A percentile compares a stretch with the other conserved stretches of the same genome.
phyloP scores from a whole-genome alignment of 2,113 vertebrate species.

The Telmatochromis bifrenatus region DNA sequence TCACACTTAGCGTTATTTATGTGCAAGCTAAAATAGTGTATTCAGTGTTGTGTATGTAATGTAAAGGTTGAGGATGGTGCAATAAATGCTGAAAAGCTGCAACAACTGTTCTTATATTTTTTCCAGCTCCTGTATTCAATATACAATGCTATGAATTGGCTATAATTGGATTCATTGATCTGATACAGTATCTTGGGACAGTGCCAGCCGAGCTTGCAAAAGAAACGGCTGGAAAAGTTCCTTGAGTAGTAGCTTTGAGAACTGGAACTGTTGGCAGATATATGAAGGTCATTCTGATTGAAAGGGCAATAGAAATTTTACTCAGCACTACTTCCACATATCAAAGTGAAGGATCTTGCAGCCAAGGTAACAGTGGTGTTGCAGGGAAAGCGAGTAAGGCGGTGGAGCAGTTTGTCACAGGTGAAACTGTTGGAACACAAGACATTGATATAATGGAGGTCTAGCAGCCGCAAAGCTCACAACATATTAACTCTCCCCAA shows the following conservation, averaged over 20 bases:
- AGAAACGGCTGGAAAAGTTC: neutral
- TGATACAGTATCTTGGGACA: neutral
- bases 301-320: neutral
- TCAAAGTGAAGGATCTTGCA: neutral
- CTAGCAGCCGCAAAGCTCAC: neutral
- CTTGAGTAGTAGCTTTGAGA: neutral
- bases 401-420: neutral
- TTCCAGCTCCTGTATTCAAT: neutral
- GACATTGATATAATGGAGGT: neutral
- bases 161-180: neutral
- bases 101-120: neutral
- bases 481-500: neutral
- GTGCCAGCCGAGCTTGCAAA: neutral
- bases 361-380: neutral
- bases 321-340: neutral
- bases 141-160: neutral
- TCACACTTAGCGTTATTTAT: neutral
- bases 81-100: constrained; percentile 39
- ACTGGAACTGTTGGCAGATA: neutral
- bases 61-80: neutral
- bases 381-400: neutral
- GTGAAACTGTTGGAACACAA: neutral
- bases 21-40: neutral
- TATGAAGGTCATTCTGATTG: neutral
- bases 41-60: constrained; percentile 13